Conservation (phyloP, 2,888 invertebrate genomes). For the Melanchra persicariae region DNA sequence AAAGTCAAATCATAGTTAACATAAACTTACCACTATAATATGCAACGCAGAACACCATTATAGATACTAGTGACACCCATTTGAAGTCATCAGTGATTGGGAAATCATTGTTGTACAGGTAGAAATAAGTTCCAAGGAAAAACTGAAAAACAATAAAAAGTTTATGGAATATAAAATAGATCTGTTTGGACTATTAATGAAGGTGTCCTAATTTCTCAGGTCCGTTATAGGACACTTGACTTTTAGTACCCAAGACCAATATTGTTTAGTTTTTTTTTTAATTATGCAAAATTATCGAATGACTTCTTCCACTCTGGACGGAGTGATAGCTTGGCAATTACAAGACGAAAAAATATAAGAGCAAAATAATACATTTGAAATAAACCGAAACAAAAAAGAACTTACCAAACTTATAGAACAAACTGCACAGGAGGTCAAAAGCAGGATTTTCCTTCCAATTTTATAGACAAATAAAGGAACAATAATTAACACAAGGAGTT, state of each 20-base stretch:
- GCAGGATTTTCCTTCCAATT: slow-evolving; percentile 71
- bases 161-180: too few relatives aligned
- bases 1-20: too few relatives aligned
- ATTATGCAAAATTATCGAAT: too few relatives aligned
- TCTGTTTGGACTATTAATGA: too few relatives aligned
- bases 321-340: too few relatives aligned
- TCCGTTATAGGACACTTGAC: too few relatives aligned
- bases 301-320: too few relatives aligned
- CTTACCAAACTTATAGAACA: slow-evolving; percentile 77
- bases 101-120: slow-evolving; percentile 58
- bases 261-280: too few relatives aligned
- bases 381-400: slow-evolving; percentile 1
- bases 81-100: slow-evolving; percentile 55
- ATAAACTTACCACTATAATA: slow-evolving; percentile 63
- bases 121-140: slow-evolving; percentile 73
- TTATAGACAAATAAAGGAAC: slow-evolving; percentile 76
- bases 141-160: slow-evolving; percentile 62
- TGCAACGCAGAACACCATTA: slow-evolving; percentile 72
- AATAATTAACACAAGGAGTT: slow-evolving; percentile 69
- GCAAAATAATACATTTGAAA: background rate
- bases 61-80: slow-evolving; percentile 72
- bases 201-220: too few relatives aligned
- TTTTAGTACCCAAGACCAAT: too few relatives aligned
- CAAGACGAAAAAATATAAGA: too few relatives aligned
- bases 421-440: slow-evolving; percentile 71